These are phyloP conservation scores for Noturus placidus DNA, from an alignment of 2,113 vertebrate genomes.

Conservation along the genomic window DNA sequence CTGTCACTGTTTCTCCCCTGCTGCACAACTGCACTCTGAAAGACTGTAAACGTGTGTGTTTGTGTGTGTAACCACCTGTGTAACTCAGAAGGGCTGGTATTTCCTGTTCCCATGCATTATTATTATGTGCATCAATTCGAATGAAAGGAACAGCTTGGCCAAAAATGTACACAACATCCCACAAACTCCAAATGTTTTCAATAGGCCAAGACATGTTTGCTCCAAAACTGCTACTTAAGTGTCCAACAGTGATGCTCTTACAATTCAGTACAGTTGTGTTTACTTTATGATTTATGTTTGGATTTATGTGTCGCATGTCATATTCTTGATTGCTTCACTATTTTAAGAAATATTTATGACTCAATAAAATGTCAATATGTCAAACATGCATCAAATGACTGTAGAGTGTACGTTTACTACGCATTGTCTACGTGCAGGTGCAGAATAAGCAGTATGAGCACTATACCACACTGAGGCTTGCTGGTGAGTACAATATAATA, in stretches of 20 bases:
- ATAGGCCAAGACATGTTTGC: too few relatives aligned
- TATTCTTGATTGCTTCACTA: neutral
- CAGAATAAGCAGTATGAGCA: too few relatives aligned
- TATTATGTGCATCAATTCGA: neutral
- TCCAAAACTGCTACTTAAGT: neutral
- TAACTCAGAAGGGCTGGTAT: neutral
- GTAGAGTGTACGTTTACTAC: neutral
- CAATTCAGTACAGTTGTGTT: neutral
- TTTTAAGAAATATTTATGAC: neutral
- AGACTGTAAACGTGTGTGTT: neutral
- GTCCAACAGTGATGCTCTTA: neutral
- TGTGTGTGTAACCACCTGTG: neutral
- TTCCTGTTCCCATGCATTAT: neutral
- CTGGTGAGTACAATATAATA: neutral
- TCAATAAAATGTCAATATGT: neutral
- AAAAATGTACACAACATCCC: neutral
- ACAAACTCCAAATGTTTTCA: neutral
- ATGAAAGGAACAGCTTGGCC: neutral
- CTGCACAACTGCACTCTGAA: neutral
- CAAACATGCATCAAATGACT: neutral
- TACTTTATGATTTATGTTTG: too few relatives aligned
- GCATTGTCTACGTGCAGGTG: too few relatives aligned
- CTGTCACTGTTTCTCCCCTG: neutral
- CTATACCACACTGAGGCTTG: neutral
- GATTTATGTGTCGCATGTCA: neutral